These are phyloP conservation scores for Chaenocephalus aceratus DNA, from an alignment of 2,113 vertebrate species.

Conservation along the genomic window DNA sequence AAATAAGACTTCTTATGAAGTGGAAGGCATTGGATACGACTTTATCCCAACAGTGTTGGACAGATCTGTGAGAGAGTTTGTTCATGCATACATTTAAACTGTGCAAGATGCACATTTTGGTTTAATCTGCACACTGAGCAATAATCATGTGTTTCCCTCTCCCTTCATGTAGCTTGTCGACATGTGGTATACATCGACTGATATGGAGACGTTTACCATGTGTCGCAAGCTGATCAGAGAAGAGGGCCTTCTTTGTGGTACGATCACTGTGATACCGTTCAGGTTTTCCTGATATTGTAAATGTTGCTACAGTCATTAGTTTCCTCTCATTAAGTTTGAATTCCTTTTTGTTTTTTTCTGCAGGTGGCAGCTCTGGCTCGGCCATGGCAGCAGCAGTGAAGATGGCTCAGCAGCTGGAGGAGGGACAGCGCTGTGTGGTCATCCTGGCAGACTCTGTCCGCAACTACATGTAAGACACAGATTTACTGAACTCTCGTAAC, in stretches of 20 bases:
- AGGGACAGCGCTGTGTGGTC: conserved; percentile 95
- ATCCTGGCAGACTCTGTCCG: conserved; percentile 95
- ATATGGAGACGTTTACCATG: conserved; percentile 90
- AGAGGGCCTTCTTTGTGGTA: conserved; percentile 96
- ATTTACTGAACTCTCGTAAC: no score
- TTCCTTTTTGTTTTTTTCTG: not conserved
- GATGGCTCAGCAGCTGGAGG: conserved; percentile 89
- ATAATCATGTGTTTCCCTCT: no score
- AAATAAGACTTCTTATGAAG: conserved; percentile 92
- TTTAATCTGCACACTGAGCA: conserved; percentile 77
- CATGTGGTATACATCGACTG: conserved; percentile 91
- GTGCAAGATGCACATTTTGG: conserved; percentile 1
- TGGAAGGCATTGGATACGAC: conserved; percentile 98
- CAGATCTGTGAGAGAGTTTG: conserved; percentile 85
- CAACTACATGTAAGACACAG: conserved; percentile 94
- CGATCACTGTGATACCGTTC: conserved; percentile 38
- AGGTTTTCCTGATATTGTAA: rapidly evolving
- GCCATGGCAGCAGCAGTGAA: conserved; percentile 90
- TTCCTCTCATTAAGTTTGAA: not conserved
- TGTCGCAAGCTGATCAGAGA: conserved; percentile 92
- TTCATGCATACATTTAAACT: no score
- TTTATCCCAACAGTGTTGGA: conserved; percentile 97
- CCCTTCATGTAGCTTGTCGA: conserved; percentile 76
- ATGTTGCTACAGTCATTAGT: rapidly evolving
- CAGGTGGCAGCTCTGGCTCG: conserved; percentile 95